Evolutionary conservation across 2,888 invertebrate genomes (phyloP).

Genomic region (Thumatha senex): DNA sequence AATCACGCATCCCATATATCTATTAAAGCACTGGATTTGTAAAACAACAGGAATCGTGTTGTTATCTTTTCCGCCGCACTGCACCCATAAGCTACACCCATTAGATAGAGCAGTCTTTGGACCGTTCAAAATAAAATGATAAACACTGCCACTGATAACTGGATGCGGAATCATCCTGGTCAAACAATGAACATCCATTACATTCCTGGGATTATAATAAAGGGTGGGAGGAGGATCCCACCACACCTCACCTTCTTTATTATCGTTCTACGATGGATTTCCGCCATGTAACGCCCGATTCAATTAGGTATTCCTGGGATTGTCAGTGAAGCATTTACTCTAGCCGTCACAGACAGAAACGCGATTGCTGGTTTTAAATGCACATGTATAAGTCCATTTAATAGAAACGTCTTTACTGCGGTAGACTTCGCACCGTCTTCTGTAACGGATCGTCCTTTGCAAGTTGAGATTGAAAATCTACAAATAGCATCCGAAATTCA

Average conservation of each 20-base stretch:
- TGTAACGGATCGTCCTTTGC: neutral
- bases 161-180: conserved; percentile 5
- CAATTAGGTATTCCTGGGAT: conserved; percentile 6
- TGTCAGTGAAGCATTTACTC: neutral
- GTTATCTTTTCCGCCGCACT: conserved; percentile 15
- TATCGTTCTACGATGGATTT: too few species aligned
- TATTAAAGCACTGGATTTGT: conserved; percentile 22
- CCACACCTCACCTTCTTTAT: too few species aligned
- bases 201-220: conserved; percentile 16
- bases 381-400: neutral
- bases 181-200: conserved; percentile 13
- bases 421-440: neutral
- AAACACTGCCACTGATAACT: neutral
- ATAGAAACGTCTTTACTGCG: neutral
- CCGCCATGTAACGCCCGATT: too few species aligned
- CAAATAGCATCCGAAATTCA: neutral
- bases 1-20: conserved; percentile 23
- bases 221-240: too few species aligned
- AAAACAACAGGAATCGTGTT: conserved; percentile 25
- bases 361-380: neutral
- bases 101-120: conserved; percentile 16
- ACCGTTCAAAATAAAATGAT: neutral
- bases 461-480: neutral
- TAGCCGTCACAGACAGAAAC: neutral
- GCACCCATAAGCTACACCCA: conserved; percentile 22